Conservation (phyloP, 2,888 invertebrate genomes). For the Drosophila suboccidentalis region DNA sequence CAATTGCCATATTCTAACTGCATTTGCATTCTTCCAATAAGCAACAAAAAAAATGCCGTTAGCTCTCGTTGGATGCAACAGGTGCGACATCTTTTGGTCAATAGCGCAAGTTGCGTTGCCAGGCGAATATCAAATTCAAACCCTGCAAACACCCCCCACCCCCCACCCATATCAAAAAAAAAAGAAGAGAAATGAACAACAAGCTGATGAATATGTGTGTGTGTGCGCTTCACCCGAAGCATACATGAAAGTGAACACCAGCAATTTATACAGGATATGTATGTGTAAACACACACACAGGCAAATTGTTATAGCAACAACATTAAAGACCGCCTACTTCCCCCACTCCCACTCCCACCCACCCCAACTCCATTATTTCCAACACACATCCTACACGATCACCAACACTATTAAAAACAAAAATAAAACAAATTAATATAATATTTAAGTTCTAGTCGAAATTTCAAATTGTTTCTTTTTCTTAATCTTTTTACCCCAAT, state of each 20-base stretch:
- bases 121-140: slow-evolving; percentile 11
- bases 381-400: not conserved
- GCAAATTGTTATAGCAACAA: slow-evolving; percentile 42
- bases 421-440: slow-evolving; percentile 43
- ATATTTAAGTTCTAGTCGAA: slow-evolving; percentile 84
- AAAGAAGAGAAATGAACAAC: not conserved
- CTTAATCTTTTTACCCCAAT: slow-evolving; percentile 50
- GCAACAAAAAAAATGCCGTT: not conserved
- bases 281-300: slow-evolving; percentile 18
- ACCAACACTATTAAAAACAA: slow-evolving; percentile 14
- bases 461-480: slow-evolving; percentile 75
- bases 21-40: slow-evolving; percentile 28
- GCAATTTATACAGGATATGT: slow-evolving; percentile 36
- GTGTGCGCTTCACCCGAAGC: slow-evolving; percentile 18
- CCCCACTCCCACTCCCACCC: not conserved
- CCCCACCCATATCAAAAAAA: not conserved
- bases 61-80: slow-evolving; percentile 20
- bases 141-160: not conserved
- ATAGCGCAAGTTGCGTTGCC: slow-evolving; percentile 21
- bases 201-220: slow-evolving; percentile 7
- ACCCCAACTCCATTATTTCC: slow-evolving; percentile 7
- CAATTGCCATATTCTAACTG: slow-evolving; percentile 33
- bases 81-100: slow-evolving; percentile 46
- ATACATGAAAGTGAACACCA: slow-evolving; percentile 30
- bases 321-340: slow-evolving; percentile 19